Evolutionary conservation across 2,797 vertebrate genomes (phyloP).

Genomic region (Molossus alvarezi): DNA sequence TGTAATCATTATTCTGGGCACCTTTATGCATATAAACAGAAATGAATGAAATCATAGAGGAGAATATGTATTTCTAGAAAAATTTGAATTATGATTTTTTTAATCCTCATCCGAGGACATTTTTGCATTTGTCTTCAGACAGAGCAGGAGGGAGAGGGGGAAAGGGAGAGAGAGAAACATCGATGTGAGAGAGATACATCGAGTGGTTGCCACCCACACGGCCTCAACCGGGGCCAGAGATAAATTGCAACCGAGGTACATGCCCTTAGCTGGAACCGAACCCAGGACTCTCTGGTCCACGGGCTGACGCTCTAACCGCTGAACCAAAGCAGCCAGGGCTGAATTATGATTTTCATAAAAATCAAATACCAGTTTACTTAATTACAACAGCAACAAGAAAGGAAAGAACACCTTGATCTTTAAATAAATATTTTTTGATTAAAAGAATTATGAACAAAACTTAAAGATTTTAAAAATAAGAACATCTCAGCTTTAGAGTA

Average conservation of each 20-base stretch:
- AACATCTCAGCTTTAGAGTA: neutral
- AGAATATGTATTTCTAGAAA: neutral
- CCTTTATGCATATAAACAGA: neutral
- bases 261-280: too few relatives aligned
- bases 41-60: neutral
- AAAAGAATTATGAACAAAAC: neutral
- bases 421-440: neutral
- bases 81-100: neutral
- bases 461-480: neutral
- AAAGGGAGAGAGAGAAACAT: too few relatives aligned
- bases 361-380: neutral
- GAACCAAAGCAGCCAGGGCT: too few relatives aligned
- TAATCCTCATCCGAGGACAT: too few relatives aligned
- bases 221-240: too few relatives aligned
- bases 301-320: too few relatives aligned
- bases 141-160: too few relatives aligned
- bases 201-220: too few relatives aligned
- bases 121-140: too few relatives aligned
- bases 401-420: neutral
- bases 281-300: too few relatives aligned
- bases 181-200: too few relatives aligned
- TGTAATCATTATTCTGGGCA: neutral
- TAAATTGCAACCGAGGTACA: too few relatives aligned
- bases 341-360: neutral
- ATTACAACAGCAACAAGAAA: neutral